Evolutionary conservation across 2,113 vertebrate species (phyloP).

Genomic region (Barbus barbus): DNA sequence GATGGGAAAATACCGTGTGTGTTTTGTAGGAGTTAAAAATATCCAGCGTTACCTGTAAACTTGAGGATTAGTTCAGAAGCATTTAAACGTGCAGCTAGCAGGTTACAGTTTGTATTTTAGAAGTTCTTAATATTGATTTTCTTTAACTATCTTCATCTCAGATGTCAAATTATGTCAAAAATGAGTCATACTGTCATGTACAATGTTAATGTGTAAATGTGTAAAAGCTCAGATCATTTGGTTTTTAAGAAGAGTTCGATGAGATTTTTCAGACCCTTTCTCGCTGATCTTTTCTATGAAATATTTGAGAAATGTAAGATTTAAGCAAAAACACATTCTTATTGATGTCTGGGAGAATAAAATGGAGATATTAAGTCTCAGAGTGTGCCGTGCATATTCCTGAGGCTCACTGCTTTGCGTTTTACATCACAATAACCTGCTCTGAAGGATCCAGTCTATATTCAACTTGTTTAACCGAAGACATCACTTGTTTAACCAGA

Average conservation of each 20-base stretch:
- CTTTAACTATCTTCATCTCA: background rate
- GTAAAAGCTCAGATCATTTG: background rate
- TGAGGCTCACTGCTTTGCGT: constrained; percentile 3
- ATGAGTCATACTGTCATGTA: too few relatives aligned
- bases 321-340: background rate
- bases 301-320: background rate
- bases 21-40: background rate
- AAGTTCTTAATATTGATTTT: background rate
- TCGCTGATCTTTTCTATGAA: background rate
- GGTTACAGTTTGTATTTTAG: background rate
- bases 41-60: background rate
- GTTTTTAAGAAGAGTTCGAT: background rate
- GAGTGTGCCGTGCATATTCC: background rate
- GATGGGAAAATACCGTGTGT: background rate
- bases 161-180: too few relatives aligned
- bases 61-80: background rate
- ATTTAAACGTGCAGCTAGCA: background rate
- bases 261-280: too few relatives aligned
- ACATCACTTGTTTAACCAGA: constrained; percentile 41
- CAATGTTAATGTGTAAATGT: background rate
- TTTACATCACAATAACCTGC: constrained; percentile 48
- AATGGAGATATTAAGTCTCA: background rate
- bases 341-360: background rate
- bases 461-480: constrained; percentile 50
- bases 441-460: constrained; percentile 45